A percentile compares a stretch with the other conserved stretches of the same genome.
Evolutionary conservation across 2,888 invertebrate species (phyloP).

Genomic region (Volucella inanis): DNA sequence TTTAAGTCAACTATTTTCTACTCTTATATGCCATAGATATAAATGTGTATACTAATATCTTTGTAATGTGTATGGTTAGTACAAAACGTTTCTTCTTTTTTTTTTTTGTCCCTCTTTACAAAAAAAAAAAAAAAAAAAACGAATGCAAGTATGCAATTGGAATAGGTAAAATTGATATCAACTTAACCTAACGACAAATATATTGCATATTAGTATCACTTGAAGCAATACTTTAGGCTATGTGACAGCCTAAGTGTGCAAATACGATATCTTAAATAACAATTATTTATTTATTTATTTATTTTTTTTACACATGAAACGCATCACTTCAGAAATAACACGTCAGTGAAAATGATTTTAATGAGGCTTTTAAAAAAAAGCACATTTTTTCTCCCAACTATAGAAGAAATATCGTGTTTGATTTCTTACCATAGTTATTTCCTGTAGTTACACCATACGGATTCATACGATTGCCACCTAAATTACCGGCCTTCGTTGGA

Average conservation of each 20-base stretch:
- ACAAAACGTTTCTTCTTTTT: conserved; percentile 19
- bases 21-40: conserved; percentile 21
- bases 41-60: conserved; percentile 2
- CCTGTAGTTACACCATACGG: conserved; percentile 82
- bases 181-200: neutral
- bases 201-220: conserved; percentile 12
- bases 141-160: neutral
- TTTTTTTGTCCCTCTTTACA: too few relatives aligned
- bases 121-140: neutral
- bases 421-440: conserved; percentile 79
- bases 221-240: neutral
- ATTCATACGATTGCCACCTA: conserved; percentile 88
- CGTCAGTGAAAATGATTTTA: conserved; percentile 14
- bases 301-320: neutral
- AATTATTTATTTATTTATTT: too few relatives aligned
- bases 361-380: conserved; percentile 45
- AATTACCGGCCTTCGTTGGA: conserved; percentile 89
- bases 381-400: conserved; percentile 58
- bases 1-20: conserved; percentile 55
- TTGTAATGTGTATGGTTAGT: conserved; percentile 49
- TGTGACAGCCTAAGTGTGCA: conserved; percentile 8
- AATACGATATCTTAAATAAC: neutral
- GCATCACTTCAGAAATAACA: neutral
- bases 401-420: conserved; percentile 67
- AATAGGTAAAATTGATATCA: neutral